A percentile compares a stretch with the other conserved stretches of the same genome.
phyloP scores from a whole-genome alignment of 2,113 vertebrate species.

The Anolis sagrei region DNA sequence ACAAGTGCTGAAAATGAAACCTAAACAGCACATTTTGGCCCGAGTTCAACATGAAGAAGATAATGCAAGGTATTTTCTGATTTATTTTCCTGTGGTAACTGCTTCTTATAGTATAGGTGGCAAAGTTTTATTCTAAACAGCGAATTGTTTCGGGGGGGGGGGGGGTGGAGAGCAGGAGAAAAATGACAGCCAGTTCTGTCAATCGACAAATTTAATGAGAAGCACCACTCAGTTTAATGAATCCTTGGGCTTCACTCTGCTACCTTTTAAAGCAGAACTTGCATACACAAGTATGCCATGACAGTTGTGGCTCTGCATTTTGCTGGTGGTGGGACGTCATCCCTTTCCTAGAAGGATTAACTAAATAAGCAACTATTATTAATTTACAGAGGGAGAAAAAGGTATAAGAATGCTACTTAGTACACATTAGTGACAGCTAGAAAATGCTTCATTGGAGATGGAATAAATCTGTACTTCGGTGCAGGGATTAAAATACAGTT shows the following conservation, averaged over 20 bases:
- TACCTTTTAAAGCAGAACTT: conserved; percentile 66
- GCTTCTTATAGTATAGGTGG: background rate
- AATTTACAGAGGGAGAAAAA: conserved; percentile 60
- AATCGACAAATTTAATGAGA: conserved; percentile 80
- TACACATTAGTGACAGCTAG: conserved; percentile 43
- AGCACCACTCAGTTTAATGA: conserved; percentile 75
- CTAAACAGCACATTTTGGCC: conserved; percentile 40
- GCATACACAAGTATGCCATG: conserved; percentile 44
- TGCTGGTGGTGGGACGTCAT: conserved; percentile 59
- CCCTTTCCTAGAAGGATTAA: conserved; percentile 61
- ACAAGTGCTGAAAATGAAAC: conserved; percentile 42
- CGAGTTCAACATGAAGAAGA: conserved; percentile 25
- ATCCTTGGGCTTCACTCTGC: conserved; percentile 63
- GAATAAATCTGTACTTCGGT: conserved; percentile 51
- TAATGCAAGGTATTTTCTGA: conserved; percentile 39
- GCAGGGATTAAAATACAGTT: conserved; percentile 40
- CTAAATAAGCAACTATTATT: conserved; percentile 60
- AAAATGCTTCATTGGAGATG: conserved; percentile 58
- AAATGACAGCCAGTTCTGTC: conserved; percentile 74
- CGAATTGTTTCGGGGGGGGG: conserved; percentile 46
- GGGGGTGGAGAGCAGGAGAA: conserved; percentile 38
- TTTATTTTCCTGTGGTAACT: conserved; percentile 27
- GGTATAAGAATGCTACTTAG: conserved; percentile 33
- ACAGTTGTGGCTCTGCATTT: conserved; percentile 55
- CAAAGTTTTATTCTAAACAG: conserved; percentile 63